These are phyloP conservation scores for Myotis daubentonii DNA, from an alignment of 2,797 vertebrate genomes.

Conservation along the genomic window DNA sequence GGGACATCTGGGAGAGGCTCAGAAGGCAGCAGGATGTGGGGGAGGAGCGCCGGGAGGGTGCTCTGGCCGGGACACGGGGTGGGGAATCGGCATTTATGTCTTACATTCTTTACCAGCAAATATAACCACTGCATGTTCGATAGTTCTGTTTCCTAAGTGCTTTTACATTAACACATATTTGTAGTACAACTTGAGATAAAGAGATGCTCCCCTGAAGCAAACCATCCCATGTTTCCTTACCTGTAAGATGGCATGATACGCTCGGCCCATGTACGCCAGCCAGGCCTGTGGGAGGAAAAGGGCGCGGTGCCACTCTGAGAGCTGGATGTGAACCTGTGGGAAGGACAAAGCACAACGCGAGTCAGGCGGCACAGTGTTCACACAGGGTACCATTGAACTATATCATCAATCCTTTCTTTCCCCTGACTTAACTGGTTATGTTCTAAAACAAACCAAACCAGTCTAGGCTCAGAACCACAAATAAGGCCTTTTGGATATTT, in stretches of 20 bases:
- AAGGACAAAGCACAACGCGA: neutral
- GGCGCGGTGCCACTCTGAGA: conserved; percentile 95
- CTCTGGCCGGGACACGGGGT: neutral
- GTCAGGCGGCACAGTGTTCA: neutral
- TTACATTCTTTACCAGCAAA: neutral
- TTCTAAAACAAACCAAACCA: conserved; percentile 54
- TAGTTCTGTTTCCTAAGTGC: neutral
- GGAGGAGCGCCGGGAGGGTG: neutral
- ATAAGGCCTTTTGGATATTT: conserved; percentile 53
- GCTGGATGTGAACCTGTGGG: conserved; percentile 95
- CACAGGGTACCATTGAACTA: neutral
- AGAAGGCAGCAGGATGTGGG: neutral
- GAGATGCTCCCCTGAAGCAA: neutral
- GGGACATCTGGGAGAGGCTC: neutral
- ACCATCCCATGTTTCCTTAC: conserved; percentile 77
- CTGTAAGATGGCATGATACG: conserved; percentile 93
- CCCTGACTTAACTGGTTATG: conserved; percentile 28
- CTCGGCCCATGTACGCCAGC: conserved; percentile 93
- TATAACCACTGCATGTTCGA: neutral
- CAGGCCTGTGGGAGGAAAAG: conserved; percentile 94
- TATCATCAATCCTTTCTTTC: neutral
- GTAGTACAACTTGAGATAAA: neutral
- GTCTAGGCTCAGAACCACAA: conserved; percentile 43
- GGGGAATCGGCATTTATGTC: neutral
- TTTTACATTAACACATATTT: neutral